A percentile compares a stretch with the other conserved stretches of the same genome.
phyloP scores from a whole-genome alignment of 2,797 vertebrate genomes.

The Pitangus sulphuratus region DNA sequence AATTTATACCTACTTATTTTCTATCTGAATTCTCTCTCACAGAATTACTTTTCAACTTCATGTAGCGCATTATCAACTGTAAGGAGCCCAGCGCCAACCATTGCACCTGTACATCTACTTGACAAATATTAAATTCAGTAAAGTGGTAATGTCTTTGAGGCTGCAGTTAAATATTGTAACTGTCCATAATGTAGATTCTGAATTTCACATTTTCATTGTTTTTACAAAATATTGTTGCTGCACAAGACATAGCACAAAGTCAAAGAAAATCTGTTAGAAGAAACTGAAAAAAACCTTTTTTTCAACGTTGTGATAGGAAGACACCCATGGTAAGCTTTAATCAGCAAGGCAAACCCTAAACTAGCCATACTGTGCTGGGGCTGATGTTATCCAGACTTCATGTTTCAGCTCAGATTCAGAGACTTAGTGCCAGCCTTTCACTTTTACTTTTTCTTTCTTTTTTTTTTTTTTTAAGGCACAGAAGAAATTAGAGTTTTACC shows the following conservation, averaged over 20 bases:
- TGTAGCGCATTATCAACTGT: not conserved
- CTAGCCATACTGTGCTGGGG: not conserved
- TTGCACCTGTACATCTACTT: not conserved
- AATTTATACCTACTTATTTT: not conserved
- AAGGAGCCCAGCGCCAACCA: not conserved
- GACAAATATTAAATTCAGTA: not conserved
- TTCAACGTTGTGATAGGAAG: not conserved
- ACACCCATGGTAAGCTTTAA: not conserved
- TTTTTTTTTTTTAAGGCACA: not conserved
- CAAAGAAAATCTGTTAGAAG: not conserved
- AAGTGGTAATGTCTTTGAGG: rapidly evolving
- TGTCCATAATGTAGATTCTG: not conserved
- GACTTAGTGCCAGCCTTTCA: not conserved
- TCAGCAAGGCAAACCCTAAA: not conserved
- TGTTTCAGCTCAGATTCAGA: not conserved
- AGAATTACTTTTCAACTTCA: not conserved
- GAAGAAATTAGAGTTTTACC: not conserved
- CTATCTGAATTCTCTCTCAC: not conserved
- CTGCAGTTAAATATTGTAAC: not conserved
- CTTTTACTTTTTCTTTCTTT: rapidly evolving
- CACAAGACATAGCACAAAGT: not conserved
- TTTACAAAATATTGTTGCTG: not conserved
- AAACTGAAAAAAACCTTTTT: rapidly evolving
- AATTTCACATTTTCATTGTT: not conserved
- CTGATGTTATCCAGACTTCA: not conserved